Conservation (phyloP, 2,888 invertebrate species). For the Drosophila affinis region DNA sequence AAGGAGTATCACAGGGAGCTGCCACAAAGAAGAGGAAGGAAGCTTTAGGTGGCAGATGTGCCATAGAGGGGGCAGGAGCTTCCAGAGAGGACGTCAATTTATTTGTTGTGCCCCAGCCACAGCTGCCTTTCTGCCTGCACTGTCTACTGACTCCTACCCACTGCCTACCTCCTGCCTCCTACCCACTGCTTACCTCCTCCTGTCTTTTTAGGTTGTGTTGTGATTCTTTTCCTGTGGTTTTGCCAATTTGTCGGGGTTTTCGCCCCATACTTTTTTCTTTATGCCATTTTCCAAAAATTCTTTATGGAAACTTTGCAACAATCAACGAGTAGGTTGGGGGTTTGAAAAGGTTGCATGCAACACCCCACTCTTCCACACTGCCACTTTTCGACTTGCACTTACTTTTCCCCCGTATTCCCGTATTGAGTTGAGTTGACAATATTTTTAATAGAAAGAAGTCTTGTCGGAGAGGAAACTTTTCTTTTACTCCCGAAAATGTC, state of each 20-base stretch:
- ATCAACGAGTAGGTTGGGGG: slow-evolving; percentile 52
- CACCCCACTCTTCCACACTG: not conserved
- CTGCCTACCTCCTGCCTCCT: slow-evolving; percentile 7
- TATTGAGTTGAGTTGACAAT: slow-evolving; percentile 80
- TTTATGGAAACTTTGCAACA: slow-evolving; percentile 78
- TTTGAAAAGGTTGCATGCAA: not conserved
- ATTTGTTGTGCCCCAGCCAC: slow-evolving; percentile 72
- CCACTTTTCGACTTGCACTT: slow-evolving; percentile 24
- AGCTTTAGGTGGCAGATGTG: not conserved
- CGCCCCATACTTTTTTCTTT: slow-evolving; percentile 4
- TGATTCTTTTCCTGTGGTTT: slow-evolving; percentile 55
- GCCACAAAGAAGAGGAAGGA: slow-evolving; percentile 7
- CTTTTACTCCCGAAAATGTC: slow-evolving; percentile 57
- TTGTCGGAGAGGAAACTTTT: slow-evolving; percentile 61
- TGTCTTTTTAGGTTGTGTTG: slow-evolving; percentile 27
- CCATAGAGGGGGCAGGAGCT: not conserved
- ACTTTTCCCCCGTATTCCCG: slow-evolving; percentile 34
- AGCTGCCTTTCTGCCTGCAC: slow-evolving; percentile 61
- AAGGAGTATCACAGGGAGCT: slow-evolving; percentile 32
- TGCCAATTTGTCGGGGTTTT: slow-evolving; percentile 74
- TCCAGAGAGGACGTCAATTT: slow-evolving; percentile 66
- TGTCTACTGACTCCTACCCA: not conserved
- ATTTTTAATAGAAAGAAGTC: slow-evolving; percentile 79
- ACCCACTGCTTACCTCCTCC: slow-evolving; percentile 46
- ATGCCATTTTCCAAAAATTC: slow-evolving; percentile 60